Percentiles rank a stretch among this genome's conserved stretches.
These are phyloP conservation scores for Hylaeus anthracinus DNA, from an alignment of 1,140 invertebrate genomes.

Conservation along the genomic window DNA sequence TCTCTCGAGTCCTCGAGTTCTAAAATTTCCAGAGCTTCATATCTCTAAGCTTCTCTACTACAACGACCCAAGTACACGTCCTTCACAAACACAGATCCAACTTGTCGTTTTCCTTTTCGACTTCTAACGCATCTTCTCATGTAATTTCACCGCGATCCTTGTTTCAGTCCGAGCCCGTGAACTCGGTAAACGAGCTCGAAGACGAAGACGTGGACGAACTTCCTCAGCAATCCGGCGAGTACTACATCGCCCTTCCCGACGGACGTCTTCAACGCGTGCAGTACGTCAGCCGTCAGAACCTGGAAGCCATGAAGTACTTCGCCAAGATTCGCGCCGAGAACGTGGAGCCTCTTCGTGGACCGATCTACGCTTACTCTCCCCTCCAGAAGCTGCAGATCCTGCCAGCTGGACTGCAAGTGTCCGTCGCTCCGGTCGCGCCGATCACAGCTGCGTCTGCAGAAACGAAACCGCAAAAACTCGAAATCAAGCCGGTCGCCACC, in stretches of 20 bases:
- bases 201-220: slow-evolving; percentile 70
- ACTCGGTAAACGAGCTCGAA: slow-evolving; percentile 74
- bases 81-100: no score
- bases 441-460: slow-evolving; percentile 18
- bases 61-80: no score
- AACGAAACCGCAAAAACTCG: slow-evolving; percentile 58
- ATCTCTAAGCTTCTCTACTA: no score
- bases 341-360: slow-evolving; percentile 81
- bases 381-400: slow-evolving; percentile 73
- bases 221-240: slow-evolving; percentile 77
- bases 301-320: slow-evolving; percentile 81
- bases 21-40: no score
- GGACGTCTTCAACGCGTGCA: slow-evolving; percentile 80
- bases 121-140: no score
- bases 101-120: no score
- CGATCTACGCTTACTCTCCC: slow-evolving; percentile 81
- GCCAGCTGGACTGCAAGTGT: slow-evolving; percentile 57
- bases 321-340: slow-evolving; percentile 81
- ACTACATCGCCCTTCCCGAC: slow-evolving; percentile 81
- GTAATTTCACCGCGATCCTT: background rate
- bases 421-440: slow-evolving; percentile 52
- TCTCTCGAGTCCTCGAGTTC: no score
- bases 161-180: slow-evolving; percentile 71
- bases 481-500: slow-evolving; percentile 69
- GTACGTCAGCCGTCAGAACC: slow-evolving; percentile 80